Evolutionary conservation across 1,140 invertebrate genomes (phyloP).

Genomic region (Penaeus indicus): DNA sequence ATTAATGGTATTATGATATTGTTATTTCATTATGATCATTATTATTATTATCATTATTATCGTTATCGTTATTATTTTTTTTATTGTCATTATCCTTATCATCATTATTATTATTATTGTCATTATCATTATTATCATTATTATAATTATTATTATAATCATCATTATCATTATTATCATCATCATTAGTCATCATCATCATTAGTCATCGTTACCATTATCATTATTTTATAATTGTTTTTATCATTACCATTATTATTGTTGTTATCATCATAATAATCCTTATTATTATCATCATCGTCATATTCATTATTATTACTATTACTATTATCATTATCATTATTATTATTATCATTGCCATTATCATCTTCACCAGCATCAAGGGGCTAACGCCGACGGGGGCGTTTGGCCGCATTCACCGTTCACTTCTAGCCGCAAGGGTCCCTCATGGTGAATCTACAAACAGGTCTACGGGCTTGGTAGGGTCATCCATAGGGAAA

Average conservation of each 20-base stretch:
- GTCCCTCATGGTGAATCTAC: too few species aligned
- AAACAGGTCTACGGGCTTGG: too few species aligned
- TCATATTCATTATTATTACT: background rate
- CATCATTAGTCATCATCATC: background rate
- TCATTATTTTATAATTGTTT: background rate
- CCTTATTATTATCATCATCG: background rate
- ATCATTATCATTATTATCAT: background rate
- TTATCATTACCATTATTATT: background rate
- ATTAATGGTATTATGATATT: background rate
- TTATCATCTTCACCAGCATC: too few species aligned
- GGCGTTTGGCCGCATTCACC: too few species aligned
- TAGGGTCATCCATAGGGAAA: too few species aligned
- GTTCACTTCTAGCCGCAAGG: too few species aligned
- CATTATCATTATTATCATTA: background rate
- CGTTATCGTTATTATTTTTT: too few species aligned
- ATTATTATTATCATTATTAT: too few species aligned
- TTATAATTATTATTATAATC: background rate
- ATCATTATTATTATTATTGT: background rate
- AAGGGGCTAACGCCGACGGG: too few species aligned
- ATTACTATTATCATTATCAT: too few species aligned
- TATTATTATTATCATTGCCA: background rate
- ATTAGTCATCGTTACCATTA: background rate
- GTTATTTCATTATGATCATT: too few species aligned
- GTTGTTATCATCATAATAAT: background rate
- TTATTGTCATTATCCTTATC: too few species aligned